Conservation (phyloP, 1,140 invertebrate species). For the Bactericera cockerelli region DNA sequence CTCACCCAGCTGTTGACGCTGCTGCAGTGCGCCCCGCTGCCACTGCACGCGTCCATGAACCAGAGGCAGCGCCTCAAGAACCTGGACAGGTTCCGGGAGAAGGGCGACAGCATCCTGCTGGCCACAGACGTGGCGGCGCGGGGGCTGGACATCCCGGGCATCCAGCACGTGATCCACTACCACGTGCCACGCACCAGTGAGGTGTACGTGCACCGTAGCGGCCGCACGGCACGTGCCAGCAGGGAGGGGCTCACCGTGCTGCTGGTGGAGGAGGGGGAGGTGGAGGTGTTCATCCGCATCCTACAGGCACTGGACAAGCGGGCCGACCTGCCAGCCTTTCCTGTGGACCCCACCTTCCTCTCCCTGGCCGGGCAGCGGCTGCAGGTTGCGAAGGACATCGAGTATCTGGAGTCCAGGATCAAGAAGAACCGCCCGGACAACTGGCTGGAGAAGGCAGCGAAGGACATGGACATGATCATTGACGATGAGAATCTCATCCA, state of each 20-base stretch:
- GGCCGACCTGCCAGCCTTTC: conserved; percentile 67
- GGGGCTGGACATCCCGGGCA: conserved; percentile 85
- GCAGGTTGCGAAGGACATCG: conserved; percentile 58
- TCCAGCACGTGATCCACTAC: conserved; percentile 95
- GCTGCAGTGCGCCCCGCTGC: conserved; percentile 58
- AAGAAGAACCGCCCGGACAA: conserved; percentile 49
- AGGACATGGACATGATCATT: conserved; percentile 75
- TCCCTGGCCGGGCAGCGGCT: conserved; percentile 51
- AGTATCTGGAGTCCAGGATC: conserved; percentile 50
- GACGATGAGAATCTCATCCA: conserved; percentile 48
- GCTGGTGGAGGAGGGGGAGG: conserved; percentile 77
- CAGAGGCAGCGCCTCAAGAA: conserved; percentile 89
- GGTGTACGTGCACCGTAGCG: conserved; percentile 92
- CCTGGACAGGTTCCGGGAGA: conserved; percentile 77
- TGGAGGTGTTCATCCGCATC: conserved; percentile 61
- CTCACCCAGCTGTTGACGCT: conserved; percentile 66
- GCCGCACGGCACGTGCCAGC: conserved; percentile 79
- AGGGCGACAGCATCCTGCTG: conserved; percentile 60
- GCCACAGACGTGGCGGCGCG: conserved; percentile 96
- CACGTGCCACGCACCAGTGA: conserved; percentile 90
- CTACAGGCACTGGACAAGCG: conserved; percentile 66
- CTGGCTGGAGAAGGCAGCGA: conserved; percentile 68
- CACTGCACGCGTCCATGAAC: conserved; percentile 88
- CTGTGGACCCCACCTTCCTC: conserved; percentile 52
- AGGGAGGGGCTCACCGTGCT: conserved; percentile 82